Percentiles rank a stretch among this genome's conserved stretches.
phyloP scores from a whole-genome alignment of 2,888 invertebrate genomes.

The Drosophila dives region DNA sequence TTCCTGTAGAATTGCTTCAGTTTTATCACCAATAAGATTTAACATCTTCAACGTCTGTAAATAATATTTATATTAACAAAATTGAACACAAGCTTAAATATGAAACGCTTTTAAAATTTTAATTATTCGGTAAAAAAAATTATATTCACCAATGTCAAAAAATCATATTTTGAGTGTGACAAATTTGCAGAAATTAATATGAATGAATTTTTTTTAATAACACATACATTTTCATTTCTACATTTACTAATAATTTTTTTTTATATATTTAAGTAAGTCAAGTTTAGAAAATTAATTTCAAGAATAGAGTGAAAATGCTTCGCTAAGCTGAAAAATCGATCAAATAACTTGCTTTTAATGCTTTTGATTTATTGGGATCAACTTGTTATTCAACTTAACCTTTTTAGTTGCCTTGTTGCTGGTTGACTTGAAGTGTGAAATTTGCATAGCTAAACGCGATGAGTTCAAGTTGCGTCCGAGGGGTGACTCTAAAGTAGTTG shows the following conservation, averaged over 20 bases:
- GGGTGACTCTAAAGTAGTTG: slow-evolving; percentile 30
- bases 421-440: slow-evolving; percentile 66
- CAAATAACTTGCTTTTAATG: not conserved
- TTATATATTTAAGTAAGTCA: not conserved
- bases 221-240: not conserved
- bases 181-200: not conserved
- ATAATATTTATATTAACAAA: not conserved
- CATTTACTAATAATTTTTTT: not conserved
- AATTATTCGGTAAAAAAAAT: not conserved
- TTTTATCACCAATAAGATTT: not conserved
- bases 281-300: not conserved
- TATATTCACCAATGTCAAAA: not conserved
- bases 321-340: slow-evolving; percentile 1
- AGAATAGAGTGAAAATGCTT: slow-evolving; percentile 16
- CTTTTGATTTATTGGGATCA: slow-evolving; percentile 3
- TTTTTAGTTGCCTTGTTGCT: slow-evolving; percentile 1
- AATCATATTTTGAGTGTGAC: not conserved
- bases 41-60: too few species aligned
- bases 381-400: slow-evolving; percentile 5
- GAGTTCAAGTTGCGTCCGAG: not conserved
- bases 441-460: slow-evolving; percentile 50
- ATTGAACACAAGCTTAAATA: not conserved
- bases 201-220: too few species aligned
- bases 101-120: too few species aligned
- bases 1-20: not conserved